phyloP scores from a whole-genome alignment of 2,888 invertebrate species.

The Leptinotarsa rubiginosa region DNA sequence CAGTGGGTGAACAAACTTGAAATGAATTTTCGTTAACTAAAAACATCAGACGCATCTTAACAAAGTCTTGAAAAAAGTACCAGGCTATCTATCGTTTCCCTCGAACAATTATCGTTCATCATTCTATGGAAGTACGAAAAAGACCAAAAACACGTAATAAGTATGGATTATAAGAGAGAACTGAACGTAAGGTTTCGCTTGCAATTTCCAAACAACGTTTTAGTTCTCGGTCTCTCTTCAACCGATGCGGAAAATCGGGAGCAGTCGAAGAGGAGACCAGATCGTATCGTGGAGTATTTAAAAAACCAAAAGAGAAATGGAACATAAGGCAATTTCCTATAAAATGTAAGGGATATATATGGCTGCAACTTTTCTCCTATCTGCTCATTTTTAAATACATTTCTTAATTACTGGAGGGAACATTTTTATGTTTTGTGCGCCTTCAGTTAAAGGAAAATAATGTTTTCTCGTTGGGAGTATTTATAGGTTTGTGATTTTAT shows the following conservation, averaged over 20 bases:
- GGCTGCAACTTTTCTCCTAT: conserved; percentile 60
- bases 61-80: conserved; percentile 28
- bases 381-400: conserved; percentile 62
- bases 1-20: no score
- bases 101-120: conserved; percentile 65
- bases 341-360: conserved; percentile 62
- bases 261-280: conserved; percentile 43
- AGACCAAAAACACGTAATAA: conserved; percentile 65
- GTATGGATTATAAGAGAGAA: conserved; percentile 65
- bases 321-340: conserved; percentile 62
- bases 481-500: conserved; percentile 49
- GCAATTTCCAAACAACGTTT: conserved; percentile 45
- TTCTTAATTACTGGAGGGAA: conserved; percentile 59
- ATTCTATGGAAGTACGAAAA: conserved; percentile 62
- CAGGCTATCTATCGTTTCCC: conserved; percentile 53
- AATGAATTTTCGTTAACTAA: no score
- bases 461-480: conserved; percentile 45
- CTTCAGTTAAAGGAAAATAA: conserved; percentile 43
- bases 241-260: conserved; percentile 40
- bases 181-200: conserved; percentile 58
- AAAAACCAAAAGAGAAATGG: conserved; percentile 53
- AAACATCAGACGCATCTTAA: no score
- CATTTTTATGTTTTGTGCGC: conserved; percentile 42
- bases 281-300: conserved; percentile 42
- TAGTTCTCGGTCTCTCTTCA: conserved; percentile 44